phyloP scores from a whole-genome alignment of 2,888 invertebrate species.

The Nomada hirtipes region DNA sequence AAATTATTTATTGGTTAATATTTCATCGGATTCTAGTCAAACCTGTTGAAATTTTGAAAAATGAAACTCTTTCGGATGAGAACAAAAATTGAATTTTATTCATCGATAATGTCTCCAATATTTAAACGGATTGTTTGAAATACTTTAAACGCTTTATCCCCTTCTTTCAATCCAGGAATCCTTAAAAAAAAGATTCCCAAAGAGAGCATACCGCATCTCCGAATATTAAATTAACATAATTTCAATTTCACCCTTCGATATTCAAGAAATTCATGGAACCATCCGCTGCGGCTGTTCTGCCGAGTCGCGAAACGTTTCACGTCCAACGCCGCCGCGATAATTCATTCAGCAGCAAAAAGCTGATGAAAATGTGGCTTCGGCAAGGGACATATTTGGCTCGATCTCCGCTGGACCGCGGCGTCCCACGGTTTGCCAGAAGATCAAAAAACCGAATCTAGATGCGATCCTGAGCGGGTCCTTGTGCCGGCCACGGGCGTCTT shows the following conservation, averaged over 20 bases:
- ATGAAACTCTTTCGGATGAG: no score
- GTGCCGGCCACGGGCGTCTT: slow-evolving; percentile 30
- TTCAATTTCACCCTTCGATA: background rate
- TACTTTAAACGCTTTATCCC: no score
- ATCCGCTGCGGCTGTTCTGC: slow-evolving; percentile 3
- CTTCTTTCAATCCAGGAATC: background rate
- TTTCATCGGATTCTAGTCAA: no score
- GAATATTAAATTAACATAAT: background rate
- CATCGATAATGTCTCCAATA: no score
- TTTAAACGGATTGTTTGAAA: no score
- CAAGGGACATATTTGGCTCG: slow-evolving; percentile 75
- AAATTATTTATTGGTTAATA: no score
- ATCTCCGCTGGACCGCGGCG: slow-evolving; percentile 61
- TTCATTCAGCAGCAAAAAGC: slow-evolving; percentile 67
- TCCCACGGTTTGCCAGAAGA: slow-evolving; percentile 74
- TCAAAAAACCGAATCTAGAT: slow-evolving; percentile 74
- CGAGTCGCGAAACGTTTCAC: slow-evolving; percentile 41
- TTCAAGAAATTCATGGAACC: slow-evolving; percentile 19
- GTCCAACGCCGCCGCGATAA: slow-evolving; percentile 57
- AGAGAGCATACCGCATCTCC: no score
- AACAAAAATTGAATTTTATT: no score
- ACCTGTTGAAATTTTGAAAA: no score
- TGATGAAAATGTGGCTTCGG: slow-evolving; percentile 67
- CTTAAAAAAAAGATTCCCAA: background rate
- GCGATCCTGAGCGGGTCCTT: slow-evolving; percentile 46